Evolutionary conservation across 2,888 invertebrate genomes (phyloP).

Genomic region (Apamea anceps): DNA sequence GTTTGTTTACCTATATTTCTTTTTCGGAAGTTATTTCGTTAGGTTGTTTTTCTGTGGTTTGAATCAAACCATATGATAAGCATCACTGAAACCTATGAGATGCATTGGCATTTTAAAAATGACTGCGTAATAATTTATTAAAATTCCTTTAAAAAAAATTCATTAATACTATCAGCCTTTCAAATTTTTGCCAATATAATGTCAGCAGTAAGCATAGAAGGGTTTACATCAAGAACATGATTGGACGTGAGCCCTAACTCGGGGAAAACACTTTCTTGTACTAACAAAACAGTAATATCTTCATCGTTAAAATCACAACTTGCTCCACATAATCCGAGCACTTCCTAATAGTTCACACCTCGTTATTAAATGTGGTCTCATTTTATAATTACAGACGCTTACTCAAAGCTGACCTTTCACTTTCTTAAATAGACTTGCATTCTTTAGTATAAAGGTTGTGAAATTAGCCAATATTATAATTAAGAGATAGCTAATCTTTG

Average conservation of each 20-base stretch:
- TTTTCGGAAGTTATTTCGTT: neutral
- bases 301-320: slow-evolving; percentile 9
- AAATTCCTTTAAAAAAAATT: too few relatives aligned
- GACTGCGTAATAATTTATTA: neutral
- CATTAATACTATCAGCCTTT: neutral
- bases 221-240: neutral
- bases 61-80: neutral
- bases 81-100: neutral
- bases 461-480: slow-evolving; percentile 57
- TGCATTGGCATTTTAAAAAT: neutral
- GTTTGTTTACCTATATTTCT: neutral
- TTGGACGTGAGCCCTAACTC: neutral
- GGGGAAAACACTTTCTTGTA: neutral
- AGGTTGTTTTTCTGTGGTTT: neutral
- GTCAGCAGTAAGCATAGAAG: neutral
- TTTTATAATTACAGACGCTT: slow-evolving; percentile 62
- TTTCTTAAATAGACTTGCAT: slow-evolving; percentile 56
- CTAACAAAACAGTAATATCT: slow-evolving; percentile 7
- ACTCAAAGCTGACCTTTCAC: slow-evolving; percentile 64
- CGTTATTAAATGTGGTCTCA: slow-evolving; percentile 60
- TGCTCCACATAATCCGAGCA: slow-evolving; percentile 35
- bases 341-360: slow-evolving; percentile 58
- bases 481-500: slow-evolving; percentile 41
- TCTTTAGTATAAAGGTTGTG: slow-evolving; percentile 54
- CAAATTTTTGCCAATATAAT: neutral